Percentiles rank a stretch among this genome's conserved stretches.
These are phyloP conservation scores for Scatophagus argus DNA, from an alignment of 2,113 vertebrate species.

Conservation along the genomic window DNA sequence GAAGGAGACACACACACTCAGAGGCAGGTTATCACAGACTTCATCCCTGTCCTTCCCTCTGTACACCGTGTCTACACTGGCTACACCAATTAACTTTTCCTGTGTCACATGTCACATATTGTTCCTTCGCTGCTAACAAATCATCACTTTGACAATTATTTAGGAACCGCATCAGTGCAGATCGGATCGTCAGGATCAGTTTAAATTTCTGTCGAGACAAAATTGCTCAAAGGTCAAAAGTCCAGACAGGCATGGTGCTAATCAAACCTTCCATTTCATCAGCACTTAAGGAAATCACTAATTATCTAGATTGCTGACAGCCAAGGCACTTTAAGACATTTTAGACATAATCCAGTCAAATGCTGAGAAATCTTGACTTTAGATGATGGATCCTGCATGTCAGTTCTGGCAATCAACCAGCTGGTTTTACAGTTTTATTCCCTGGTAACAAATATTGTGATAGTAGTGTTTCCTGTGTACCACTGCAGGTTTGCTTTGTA, in stretches of 20 bases:
- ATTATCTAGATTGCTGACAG: neutral
- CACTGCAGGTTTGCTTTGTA: neutral
- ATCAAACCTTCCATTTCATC: slow-evolving; percentile 3
- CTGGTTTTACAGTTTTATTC: neutral
- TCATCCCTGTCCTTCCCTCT: neutral
- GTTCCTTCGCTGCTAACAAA: neutral
- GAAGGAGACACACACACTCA: neutral
- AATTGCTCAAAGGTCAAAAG: neutral
- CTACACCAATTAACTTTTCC: neutral
- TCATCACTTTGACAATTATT: neutral
- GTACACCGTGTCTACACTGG: neutral
- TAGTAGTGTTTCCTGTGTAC: neutral
- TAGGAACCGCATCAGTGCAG: neutral
- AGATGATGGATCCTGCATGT: neutral
- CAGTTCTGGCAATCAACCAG: slow-evolving; percentile 21
- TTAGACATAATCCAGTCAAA: neutral
- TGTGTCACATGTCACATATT: too few relatives aligned
- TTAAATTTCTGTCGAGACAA: neutral
- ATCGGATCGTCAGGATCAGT: neutral
- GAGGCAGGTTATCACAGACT: neutral
- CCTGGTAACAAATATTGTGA: neutral
- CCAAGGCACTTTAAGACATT: neutral
- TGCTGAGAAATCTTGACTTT: neutral
- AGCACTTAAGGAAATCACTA: slow-evolving; percentile 6
- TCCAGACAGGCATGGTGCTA: neutral